A percentile compares a stretch with the other conserved stretches of the same genome.
phyloP scores from a whole-genome alignment of 2,888 invertebrate species.

The Agelastica alni region DNA sequence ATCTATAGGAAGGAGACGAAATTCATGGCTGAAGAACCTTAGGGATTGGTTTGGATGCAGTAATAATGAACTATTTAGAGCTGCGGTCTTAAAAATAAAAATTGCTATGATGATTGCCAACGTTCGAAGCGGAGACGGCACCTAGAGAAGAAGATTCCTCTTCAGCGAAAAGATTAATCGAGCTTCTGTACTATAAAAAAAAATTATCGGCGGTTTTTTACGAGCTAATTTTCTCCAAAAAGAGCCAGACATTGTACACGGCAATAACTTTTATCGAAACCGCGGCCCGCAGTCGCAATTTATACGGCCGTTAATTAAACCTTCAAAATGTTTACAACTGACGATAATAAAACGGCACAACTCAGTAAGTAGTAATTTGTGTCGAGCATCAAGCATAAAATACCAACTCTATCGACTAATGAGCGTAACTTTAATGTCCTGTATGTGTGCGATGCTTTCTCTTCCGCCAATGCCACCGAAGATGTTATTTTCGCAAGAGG shows the following conservation, averaged over 20 bases:
- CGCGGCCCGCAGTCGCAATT: constrained; percentile 26
- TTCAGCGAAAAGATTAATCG: too few species aligned
- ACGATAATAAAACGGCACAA: constrained; percentile 43
- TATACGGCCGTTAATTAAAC: constrained; percentile 44
- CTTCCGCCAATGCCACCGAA: constrained; percentile 4
- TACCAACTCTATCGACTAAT: constrained; percentile 36
- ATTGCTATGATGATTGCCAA: too few species aligned
- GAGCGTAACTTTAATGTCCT: constrained; percentile 36
- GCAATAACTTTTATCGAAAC: constrained; percentile 30
- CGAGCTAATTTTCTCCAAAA: neutral
- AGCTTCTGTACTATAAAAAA: neutral
- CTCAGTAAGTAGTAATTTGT: constrained; percentile 41
- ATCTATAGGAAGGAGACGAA: too few species aligned
- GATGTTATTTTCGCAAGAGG: neutral
- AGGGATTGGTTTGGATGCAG: too few species aligned
- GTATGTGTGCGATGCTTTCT: constrained; percentile 13
- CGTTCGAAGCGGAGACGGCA: too few species aligned
- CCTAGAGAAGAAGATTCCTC: too few species aligned
- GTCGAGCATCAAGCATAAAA: constrained; percentile 38
- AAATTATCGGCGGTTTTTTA: constrained; percentile 2
- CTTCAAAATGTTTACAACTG: constrained; percentile 45
- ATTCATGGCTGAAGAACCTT: too few species aligned
- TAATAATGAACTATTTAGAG: too few species aligned
- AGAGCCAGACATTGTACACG: neutral
- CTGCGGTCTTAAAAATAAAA: too few species aligned